Conservation (phyloP, 30 jellyfish, hydroid and myxozoan genomes). For the Aurelia sp. region DNA sequence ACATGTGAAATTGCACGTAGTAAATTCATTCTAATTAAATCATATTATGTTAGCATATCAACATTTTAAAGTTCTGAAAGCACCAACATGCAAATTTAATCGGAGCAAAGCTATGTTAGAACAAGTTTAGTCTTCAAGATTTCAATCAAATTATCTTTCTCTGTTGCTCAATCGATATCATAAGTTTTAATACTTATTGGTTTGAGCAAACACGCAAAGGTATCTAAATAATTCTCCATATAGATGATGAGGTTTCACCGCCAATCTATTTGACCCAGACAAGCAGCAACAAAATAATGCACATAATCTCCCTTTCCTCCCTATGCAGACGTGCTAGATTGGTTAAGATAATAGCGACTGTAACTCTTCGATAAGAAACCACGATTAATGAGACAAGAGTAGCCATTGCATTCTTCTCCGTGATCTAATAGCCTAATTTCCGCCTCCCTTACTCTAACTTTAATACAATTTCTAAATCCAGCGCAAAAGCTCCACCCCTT, state of each 20-base stretch:
- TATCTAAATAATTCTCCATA: too few species aligned
- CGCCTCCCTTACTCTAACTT: constrained; percentile 25
- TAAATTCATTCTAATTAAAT: too few species aligned
- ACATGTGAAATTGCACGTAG: too few species aligned
- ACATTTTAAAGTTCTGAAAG: too few species aligned
- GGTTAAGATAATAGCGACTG: constrained; percentile 3
- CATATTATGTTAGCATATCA: too few species aligned
- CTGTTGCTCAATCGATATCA: too few species aligned
- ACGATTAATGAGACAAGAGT: neutral
- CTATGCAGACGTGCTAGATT: constrained; percentile 24
- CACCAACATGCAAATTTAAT: too few species aligned
- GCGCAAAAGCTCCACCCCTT: constrained; percentile 47
- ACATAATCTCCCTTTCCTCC: neutral
- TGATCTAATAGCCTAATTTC: constrained; percentile 37
- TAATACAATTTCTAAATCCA: neutral
- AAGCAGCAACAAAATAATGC: neutral
- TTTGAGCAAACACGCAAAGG: too few species aligned
- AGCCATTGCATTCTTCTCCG: neutral
- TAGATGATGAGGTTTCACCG: neutral
- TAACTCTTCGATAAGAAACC: constrained; percentile 45
- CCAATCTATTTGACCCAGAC: constrained; percentile 8
- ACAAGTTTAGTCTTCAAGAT: too few species aligned
- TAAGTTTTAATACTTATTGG: too few species aligned
- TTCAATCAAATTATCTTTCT: too few species aligned
- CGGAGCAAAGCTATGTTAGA: too few species aligned